Percentiles rank a stretch among this genome's conserved stretches.
phyloP scores from a whole-genome alignment of 64 coral and sea anemone genomes.

The Catalaphyllia jardinei region DNA sequence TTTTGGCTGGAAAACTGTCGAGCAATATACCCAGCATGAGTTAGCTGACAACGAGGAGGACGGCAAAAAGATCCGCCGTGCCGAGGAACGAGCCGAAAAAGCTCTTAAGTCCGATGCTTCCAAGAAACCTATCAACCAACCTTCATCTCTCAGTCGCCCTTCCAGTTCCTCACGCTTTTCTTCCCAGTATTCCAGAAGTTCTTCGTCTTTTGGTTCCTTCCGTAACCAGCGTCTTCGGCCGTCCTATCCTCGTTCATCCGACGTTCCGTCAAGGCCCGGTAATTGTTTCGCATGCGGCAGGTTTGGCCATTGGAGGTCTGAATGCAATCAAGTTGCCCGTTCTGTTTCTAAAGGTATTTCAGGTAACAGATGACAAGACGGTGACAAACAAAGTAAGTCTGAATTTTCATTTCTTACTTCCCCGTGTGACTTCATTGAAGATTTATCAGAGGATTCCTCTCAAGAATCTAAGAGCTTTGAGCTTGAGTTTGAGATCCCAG shows the following conservation, averaged over 20 bases:
- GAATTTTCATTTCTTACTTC: not conserved
- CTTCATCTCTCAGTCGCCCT: not conserved
- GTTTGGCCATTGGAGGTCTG: constrained; percentile 56
- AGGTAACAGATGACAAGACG: constrained; percentile 12
- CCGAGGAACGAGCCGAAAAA: constrained; percentile 56
- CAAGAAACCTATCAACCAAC: constrained; percentile 19
- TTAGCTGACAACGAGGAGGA: constrained; percentile 16
- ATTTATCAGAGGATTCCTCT: not conserved
- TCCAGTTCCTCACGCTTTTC: not conserved
- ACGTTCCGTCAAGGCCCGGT: constrained; percentile 16
- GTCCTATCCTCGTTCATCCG: not conserved
- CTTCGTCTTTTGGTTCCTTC: not conserved
- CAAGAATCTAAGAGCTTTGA: not conserved
- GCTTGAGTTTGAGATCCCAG: not conserved
- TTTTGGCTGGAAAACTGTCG: constrained; percentile 59
- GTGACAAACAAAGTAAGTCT: constrained; percentile 7
- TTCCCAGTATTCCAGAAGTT: constrained; percentile 3
- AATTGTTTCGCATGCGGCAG: constrained; percentile 57
- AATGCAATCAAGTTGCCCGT: constrained; percentile 8
- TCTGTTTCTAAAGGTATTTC: not conserved
- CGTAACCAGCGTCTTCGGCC: not conserved
- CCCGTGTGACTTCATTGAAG: not conserved
- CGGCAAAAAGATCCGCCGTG: constrained; percentile 43
- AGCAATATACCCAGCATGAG: no score
- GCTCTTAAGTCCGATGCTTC: constrained; percentile 20